Evolutionary conservation across 2,797 vertebrate genomes (phyloP), one percentile per base, ranked within the genome.

Genomic region (Malacoraja senta): DNA sequence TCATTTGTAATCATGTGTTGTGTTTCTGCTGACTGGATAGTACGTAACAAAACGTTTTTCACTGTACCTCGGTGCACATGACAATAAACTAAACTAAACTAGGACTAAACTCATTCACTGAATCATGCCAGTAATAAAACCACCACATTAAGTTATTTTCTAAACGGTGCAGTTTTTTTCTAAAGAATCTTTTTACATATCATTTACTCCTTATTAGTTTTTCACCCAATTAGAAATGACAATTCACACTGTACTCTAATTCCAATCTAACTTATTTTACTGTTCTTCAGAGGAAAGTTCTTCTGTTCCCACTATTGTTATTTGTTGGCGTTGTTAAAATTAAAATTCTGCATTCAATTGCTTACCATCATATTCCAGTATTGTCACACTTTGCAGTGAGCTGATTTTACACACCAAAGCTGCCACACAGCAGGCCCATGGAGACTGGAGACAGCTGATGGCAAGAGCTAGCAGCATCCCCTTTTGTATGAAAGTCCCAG

Each of bases 401-500:
- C 97, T 97, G 98, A 96, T 97, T 98, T 97, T 97, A 96, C 97
- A 98, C 97, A 98, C 97, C 96, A 96, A 98, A 98, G 97, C 97
- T 97, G 97, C 97, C 97, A 97, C 98, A 94, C 98, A 98, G 98
- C 98, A 95, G 98, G 97, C 96, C 96, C 93, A 95, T 96, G 93
- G 96, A 94, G 97, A 95, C 84, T 95, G 95, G 95, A 95, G 95
- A 96, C 96, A 96, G 97, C 97, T 96, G 96, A 97, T 97, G 95
- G 97, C 97, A 95, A 97, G 97, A 94, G 96, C 96, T 95, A 94
- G 96, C 95, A 95, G 96, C 95, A 96, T 96, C 96, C 96, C 96
- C 96, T 94, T 95, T 96, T 95, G 95, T 95, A 95, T 93, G 93
- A 95, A 91, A 95, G 96, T 97, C 96, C 96, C 96, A 96, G 96